phyloP scores from a whole-genome alignment of 1,140 invertebrate genomes.

The Drosophila pallidifrons region DNA sequence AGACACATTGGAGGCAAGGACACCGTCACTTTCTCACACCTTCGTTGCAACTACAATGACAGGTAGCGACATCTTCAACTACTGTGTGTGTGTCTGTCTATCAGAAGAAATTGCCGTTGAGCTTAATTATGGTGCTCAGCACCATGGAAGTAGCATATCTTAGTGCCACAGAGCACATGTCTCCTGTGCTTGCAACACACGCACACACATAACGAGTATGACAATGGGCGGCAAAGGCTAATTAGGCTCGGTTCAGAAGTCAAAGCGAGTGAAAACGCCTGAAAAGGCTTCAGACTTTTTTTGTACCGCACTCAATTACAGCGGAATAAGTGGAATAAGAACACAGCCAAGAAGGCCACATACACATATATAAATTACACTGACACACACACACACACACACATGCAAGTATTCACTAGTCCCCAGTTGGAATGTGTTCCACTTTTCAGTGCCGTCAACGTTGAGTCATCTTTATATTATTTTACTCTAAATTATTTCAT shows the following conservation, averaged over 20 bases:
- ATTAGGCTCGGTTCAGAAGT: conserved; percentile 68
- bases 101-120: conserved; percentile 29
- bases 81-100: not conserved
- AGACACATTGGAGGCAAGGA: conserved; percentile 55
- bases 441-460: conserved; percentile 7
- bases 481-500: no score
- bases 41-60: not conserved
- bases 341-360: conserved; percentile 21
- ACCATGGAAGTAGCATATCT: conserved; percentile 7
- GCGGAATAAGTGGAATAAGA: conserved; percentile 22
- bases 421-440: conserved; percentile 3
- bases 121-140: conserved; percentile 51
- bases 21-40: conserved; percentile 34
- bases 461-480: no score
- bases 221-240: conserved; percentile 63
- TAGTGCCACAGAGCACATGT: not conserved
- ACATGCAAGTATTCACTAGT: not conserved
- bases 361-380: not conserved
- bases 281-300: conserved; percentile 28
- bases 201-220: not conserved
- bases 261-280: conserved; percentile 54
- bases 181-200: conserved; percentile 26
- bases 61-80: conserved; percentile 10
- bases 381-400: not conserved
- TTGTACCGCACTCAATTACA: conserved; percentile 37